A percentile compares a stretch with the other conserved stretches of the same genome.
These are phyloP conservation scores for Heteromurus nitidus DNA, from an alignment of 2,888 invertebrate genomes.

Conservation along the genomic window DNA sequence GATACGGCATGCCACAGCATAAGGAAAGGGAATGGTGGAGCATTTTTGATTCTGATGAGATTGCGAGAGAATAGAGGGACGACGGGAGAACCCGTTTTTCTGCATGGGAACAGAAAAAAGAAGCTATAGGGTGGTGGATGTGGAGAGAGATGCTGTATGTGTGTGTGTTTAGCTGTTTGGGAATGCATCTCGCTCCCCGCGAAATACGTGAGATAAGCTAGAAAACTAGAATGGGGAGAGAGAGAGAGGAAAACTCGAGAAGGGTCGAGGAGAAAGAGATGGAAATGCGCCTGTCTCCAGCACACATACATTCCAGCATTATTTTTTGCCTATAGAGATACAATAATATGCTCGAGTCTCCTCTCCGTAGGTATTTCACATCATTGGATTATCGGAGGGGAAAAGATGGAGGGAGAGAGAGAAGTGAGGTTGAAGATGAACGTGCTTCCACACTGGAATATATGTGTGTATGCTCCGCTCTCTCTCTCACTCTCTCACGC, in stretches of 20 bases:
- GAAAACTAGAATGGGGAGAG: slow-evolving; percentile 36
- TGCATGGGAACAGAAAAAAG: not conserved
- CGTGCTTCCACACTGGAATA: too few relatives aligned
- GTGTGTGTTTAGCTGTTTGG: too few relatives aligned
- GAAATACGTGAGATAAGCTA: slow-evolving; percentile 62
- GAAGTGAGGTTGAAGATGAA: too few relatives aligned
- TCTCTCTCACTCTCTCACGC: slow-evolving; percentile 14
- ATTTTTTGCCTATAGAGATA: too few relatives aligned
- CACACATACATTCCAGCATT: not conserved
- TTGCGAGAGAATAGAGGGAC: not conserved
- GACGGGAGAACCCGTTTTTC: slow-evolving; percentile 10
- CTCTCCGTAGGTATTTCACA: not conserved
- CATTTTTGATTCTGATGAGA: slow-evolving; percentile 16
- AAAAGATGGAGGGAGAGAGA: slow-evolving; percentile 21
- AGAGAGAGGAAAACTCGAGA: slow-evolving; percentile 28
- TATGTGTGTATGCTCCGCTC: slow-evolving; percentile 14
- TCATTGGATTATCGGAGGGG: slow-evolving; percentile 43
- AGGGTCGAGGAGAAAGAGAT: slow-evolving; percentile 58
- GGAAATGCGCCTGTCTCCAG: slow-evolving; percentile 60
- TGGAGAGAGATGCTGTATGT: too few relatives aligned
- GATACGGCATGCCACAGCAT: too few relatives aligned
- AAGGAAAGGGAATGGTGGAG: too few relatives aligned
- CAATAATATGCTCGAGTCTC: not conserved
- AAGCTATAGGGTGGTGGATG: not conserved
- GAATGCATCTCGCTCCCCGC: slow-evolving; percentile 43